These are phyloP conservation scores for Sipha maydis DNA, from an alignment of 2,888 invertebrate species.

Conservation along the genomic window DNA sequence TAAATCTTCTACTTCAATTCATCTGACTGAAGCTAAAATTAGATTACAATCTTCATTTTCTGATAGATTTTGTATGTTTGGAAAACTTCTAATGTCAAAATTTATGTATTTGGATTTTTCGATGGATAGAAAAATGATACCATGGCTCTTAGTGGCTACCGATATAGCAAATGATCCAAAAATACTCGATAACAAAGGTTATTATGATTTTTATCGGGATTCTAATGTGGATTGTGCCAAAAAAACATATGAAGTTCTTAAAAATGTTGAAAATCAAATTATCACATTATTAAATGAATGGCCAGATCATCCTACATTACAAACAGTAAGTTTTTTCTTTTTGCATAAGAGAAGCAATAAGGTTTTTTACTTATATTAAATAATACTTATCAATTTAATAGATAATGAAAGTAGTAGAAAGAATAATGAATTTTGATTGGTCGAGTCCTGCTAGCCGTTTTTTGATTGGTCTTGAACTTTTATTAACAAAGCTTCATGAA, in stretches of 20 bases:
- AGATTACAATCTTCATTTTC: constrained; percentile 56
- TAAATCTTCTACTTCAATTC: background rate
- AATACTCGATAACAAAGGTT: constrained; percentile 46
- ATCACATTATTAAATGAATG: constrained; percentile 78
- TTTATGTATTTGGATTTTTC: constrained; percentile 71
- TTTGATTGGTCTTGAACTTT: constrained; percentile 87
- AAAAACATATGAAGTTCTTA: constrained; percentile 77
- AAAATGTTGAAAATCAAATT: constrained; percentile 74
- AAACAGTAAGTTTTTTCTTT: constrained; percentile 72
- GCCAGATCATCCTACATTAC: constrained; percentile 90
- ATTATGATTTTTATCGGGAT: constrained; percentile 83
- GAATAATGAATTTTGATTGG: constrained; percentile 78
- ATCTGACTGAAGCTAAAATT: constrained; percentile 12
- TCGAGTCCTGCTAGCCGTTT: constrained; percentile 87
- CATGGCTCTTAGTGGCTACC: constrained; percentile 72
- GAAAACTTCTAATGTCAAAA: constrained; percentile 70
- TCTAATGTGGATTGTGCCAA: constrained; percentile 82
- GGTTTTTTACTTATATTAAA: constrained; percentile 41
- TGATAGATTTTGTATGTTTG: constrained; percentile 72
- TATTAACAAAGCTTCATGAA: constrained; percentile 76
- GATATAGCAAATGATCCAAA: constrained; percentile 68
- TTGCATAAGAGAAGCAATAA: too few species aligned
- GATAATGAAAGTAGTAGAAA: constrained; percentile 76
- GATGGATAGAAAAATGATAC: constrained; percentile 71
- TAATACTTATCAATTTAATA: constrained; percentile 67